A percentile compares a stretch with the other conserved stretches of the same genome.
phyloP scores from a whole-genome alignment of 37 sponge, comb jelly and placozoan genomes.

The Beroe forskalii region DNA sequence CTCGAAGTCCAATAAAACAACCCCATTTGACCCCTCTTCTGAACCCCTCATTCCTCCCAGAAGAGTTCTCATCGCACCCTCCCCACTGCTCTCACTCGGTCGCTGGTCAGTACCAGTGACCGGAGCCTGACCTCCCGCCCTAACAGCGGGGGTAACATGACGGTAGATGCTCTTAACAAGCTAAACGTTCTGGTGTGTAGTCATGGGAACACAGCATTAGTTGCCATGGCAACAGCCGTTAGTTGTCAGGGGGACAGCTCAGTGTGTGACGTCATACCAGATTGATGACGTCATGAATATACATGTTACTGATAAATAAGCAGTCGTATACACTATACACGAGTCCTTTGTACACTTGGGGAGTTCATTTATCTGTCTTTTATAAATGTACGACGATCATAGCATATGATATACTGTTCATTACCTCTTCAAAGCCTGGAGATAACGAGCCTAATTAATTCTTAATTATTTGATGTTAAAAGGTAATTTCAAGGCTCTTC shows the following conservation, averaged over 20 bases:
- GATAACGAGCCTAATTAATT: too few relatives aligned
- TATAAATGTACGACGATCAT: too few relatives aligned
- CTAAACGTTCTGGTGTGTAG: background rate
- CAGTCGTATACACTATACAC: too few relatives aligned
- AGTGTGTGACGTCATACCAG: background rate
- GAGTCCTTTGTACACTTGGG: too few relatives aligned
- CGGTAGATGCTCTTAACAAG: background rate
- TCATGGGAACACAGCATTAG: too few relatives aligned
- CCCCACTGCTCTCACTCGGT: background rate
- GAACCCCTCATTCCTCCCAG: background rate
- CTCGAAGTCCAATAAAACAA: too few relatives aligned
- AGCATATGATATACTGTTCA: too few relatives aligned
- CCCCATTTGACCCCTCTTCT: background rate
- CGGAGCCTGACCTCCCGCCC: constrained; percentile 13
- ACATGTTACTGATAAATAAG: too few relatives aligned
- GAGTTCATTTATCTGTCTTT: too few relatives aligned
- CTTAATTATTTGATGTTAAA: too few relatives aligned
- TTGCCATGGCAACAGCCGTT: background rate
- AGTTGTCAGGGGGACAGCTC: background rate
- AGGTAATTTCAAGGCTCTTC: too few relatives aligned
- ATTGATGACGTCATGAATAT: background rate
- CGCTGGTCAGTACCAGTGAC: background rate
- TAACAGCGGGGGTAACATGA: constrained; percentile 7
- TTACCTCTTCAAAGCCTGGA: too few relatives aligned
- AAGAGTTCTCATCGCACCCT: background rate